Base-by-base conservation (phyloP, 2,888 invertebrate genomes). In the Odontocerum albicorne region DNA sequence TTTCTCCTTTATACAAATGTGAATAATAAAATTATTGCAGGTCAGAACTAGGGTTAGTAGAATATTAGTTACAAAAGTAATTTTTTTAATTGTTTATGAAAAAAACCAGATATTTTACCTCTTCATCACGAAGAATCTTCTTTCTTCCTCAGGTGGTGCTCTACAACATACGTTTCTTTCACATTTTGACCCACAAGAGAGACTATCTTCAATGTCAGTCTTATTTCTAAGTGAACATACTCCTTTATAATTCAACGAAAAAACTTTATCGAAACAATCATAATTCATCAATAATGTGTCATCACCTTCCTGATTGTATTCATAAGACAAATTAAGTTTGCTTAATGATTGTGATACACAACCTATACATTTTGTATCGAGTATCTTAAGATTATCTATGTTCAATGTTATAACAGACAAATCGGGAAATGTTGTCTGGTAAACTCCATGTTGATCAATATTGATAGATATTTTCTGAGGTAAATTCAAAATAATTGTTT, bases 401-500 rank as follows among this genome's bases (percentile, higher is more conserved):
- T 33, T 33, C 3, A 45, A 7, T 12, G 3, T 7, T 19, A 20
- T 12, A 2, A 21, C 33, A 0, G 45, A 45, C 33, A 12, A 7
- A 32, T 45, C 33, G 12, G 32, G 33, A 13, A 45, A 45, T 8
- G 20, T 8, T 8, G 33, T 66, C 22, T 47, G 21, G 17, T 47
- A 47, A 1, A n/a, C n/a, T 10, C 47, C 47, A n/a, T 67, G 49
- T 10, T 47, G 36, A 22, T 47, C 36, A 12, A 47, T 47, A 16
- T 47, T 12, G 16, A 47, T 21, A 2, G 15, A 12, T n/a, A 22
- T 47, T 3, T 38, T 47, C 2, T 16, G 22, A 10, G 47, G 47
- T n/a, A 47, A 21, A 21, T 47, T 21, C 10, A 75, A 63, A 4
- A 67, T 64, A 55, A 76, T 66, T 45, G 66, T 67, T 6, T 63